Percentiles rank a stretch among this genome's conserved stretches.
Evolutionary conservation across 1,140 invertebrate genomes (phyloP).

Genomic region (Drosophila varians): DNA sequence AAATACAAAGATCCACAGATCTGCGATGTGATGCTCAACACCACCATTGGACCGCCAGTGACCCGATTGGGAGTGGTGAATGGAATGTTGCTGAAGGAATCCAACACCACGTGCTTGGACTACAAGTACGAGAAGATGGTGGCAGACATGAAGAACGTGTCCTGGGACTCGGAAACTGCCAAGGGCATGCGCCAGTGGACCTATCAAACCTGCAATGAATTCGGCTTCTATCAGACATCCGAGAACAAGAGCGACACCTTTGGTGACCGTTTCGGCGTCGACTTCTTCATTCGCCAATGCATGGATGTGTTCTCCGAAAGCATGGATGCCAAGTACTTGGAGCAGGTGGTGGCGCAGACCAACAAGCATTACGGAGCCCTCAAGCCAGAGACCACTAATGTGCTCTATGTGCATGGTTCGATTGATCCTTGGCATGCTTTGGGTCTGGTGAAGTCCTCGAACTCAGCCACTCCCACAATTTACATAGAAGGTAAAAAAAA

Average conservation of each 20-base stretch:
- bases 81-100: slow-evolving; percentile 87
- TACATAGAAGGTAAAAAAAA: slow-evolving; percentile 87
- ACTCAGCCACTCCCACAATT: slow-evolving; percentile 86
- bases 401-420: slow-evolving; percentile 95
- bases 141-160: slow-evolving; percentile 87
- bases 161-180: slow-evolving; percentile 87
- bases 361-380: slow-evolving; percentile 92
- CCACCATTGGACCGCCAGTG: slow-evolving; percentile 86
- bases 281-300: slow-evolving; percentile 93
- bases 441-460: slow-evolving; percentile 86
- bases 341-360: slow-evolving; percentile 87
- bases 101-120: slow-evolving; percentile 92
- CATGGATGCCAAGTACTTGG: slow-evolving; percentile 69
- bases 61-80: slow-evolving; percentile 90
- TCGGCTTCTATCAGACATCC: slow-evolving; percentile 97
- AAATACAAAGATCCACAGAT: slow-evolving; percentile 82
- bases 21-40: slow-evolving; percentile 90
- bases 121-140: slow-evolving; percentile 93
- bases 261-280: slow-evolving; percentile 89
- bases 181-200: slow-evolving; percentile 93
- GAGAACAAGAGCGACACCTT: slow-evolving; percentile 89
- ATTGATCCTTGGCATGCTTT: slow-evolving; percentile 97
- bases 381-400: slow-evolving; percentile 88
- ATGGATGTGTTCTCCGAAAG: slow-evolving; percentile 90
- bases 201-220: slow-evolving; percentile 98